Evolutionary conservation across 2,113 vertebrate species (phyloP).

Genomic region (Rana temporaria): DNA sequence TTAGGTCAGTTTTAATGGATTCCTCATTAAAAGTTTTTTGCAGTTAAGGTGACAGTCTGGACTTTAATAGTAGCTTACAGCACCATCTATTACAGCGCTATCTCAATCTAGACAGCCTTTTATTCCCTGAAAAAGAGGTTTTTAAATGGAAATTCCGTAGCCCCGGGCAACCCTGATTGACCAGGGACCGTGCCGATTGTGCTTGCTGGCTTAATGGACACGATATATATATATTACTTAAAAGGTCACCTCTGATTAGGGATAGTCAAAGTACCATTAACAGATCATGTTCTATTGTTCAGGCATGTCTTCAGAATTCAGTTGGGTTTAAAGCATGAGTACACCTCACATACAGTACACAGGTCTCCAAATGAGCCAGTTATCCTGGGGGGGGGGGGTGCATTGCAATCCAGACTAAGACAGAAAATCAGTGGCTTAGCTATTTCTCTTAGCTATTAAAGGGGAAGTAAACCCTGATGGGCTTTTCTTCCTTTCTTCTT

Average conservation of each 20-base stretch:
- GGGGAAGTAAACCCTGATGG: too few relatives aligned
- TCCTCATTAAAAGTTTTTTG: slow-evolving; percentile 72
- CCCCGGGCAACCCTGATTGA: slow-evolving; percentile 73
- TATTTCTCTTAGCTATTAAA: too few relatives aligned
- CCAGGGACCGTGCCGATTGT: slow-evolving; percentile 66
- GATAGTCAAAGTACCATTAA: slow-evolving; percentile 61
- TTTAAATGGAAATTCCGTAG: slow-evolving; percentile 75
- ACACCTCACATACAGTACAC: background rate
- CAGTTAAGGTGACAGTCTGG: slow-evolving; percentile 69
- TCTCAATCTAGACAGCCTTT: slow-evolving; percentile 72
- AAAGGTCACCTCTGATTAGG: slow-evolving; percentile 70
- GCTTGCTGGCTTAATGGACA: slow-evolving; percentile 69
- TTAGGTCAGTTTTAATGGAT: slow-evolving; percentile 72
- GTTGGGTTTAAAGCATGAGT: background rate
- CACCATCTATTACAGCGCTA: slow-evolving; percentile 66
- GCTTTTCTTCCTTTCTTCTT: too few relatives aligned
- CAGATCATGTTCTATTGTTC: slow-evolving; percentile 55
- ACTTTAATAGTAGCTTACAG: slow-evolving; percentile 70
- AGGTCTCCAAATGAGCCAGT: background rate
- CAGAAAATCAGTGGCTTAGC: too few relatives aligned
- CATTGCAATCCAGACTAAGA: background rate
- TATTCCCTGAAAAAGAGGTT: slow-evolving; percentile 73
- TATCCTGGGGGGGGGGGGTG: background rate
- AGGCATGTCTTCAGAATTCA: background rate
- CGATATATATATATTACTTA: slow-evolving; percentile 63